phyloP scores from a whole-genome alignment of 2,888 invertebrate species.

The Pollenia amentaria region DNA sequence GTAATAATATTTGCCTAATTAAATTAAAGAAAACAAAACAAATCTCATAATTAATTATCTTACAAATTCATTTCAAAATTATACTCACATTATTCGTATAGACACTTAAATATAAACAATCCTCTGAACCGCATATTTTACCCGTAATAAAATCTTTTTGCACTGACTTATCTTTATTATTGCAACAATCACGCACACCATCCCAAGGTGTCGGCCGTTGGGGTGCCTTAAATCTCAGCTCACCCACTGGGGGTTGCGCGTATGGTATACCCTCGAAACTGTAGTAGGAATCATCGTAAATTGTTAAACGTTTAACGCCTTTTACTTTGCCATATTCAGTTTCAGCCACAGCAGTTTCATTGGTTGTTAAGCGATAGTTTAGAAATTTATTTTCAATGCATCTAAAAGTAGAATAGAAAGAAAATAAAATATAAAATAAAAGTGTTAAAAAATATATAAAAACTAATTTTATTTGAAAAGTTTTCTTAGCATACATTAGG shows the following conservation, averaged over 20 bases:
- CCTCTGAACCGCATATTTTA: slow-evolving; percentile 85
- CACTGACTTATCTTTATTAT: slow-evolving; percentile 80
- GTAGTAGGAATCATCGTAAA: slow-evolving; percentile 81
- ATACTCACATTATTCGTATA: slow-evolving; percentile 82
- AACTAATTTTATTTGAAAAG: slow-evolving; percentile 52
- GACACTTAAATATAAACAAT: slow-evolving; percentile 86
- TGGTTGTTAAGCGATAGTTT: slow-evolving; percentile 81
- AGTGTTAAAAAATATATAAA: neutral
- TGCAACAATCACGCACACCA: slow-evolving; percentile 83
- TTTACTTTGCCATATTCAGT: slow-evolving; percentile 83
- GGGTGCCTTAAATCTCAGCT: slow-evolving; percentile 84
- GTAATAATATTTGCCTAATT: slow-evolving; percentile 16
- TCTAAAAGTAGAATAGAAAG: slow-evolving; percentile 74
- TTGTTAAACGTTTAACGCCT: slow-evolving; percentile 81
- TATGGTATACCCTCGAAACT: slow-evolving; percentile 84
- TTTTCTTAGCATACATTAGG: slow-evolving; percentile 48
- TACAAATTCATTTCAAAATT: slow-evolving; percentile 26
- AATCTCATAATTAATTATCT: slow-evolving; percentile 31
- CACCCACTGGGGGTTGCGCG: slow-evolving; percentile 83
- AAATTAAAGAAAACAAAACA: neutral
- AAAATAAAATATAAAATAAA: slow-evolving; percentile 28
- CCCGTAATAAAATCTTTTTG: slow-evolving; percentile 81
- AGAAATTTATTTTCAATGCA: slow-evolving; percentile 80
- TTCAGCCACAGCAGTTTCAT: slow-evolving; percentile 80
- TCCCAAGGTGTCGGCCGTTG: slow-evolving; percentile 84